Conservation (phyloP, 2,797 vertebrate species). For the Oryzias dopingdopingensis region DNA sequence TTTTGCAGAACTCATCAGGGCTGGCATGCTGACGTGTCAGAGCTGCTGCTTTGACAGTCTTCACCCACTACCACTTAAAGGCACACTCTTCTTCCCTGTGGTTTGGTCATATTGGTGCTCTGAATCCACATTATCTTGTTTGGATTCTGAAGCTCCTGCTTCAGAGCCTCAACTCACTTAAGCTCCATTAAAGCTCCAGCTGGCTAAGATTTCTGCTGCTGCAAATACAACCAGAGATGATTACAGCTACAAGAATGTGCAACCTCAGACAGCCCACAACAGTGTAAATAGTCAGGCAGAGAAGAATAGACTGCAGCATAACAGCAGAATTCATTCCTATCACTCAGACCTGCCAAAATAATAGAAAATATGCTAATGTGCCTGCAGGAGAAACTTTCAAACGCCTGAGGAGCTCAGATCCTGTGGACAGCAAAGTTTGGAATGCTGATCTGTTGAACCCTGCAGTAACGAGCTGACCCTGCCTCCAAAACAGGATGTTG, state of each 20-base stretch:
- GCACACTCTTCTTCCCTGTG: constrained; percentile 25
- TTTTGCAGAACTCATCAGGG: constrained; percentile 69
- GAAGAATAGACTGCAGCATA: neutral
- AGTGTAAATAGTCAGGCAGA: constrained; percentile 15
- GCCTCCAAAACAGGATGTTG: neutral
- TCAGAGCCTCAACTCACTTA: neutral
- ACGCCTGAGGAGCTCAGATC: no score
- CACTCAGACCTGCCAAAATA: no score
- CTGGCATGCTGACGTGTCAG: constrained; percentile 67
- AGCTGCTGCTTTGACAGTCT: constrained; percentile 31
- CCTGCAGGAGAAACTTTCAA: no score
- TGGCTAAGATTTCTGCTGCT: constrained; percentile 14
- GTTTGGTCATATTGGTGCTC: neutral
- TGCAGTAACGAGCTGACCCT: neutral
- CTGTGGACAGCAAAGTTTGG: no score
- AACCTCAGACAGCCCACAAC: constrained; percentile 29
- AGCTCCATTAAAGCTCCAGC: constrained; percentile 12
- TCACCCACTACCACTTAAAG: constrained; percentile 58
- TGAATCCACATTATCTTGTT: neutral
- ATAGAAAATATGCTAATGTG: no score
- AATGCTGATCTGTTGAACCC: neutral
- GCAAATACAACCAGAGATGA: constrained; percentile 26
- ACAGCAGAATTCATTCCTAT: no score
- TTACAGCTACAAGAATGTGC: constrained; percentile 47
- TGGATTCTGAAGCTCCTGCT: constrained; percentile 1